These are phyloP conservation scores for Acronicta alni DNA, from an alignment of 2,888 invertebrate genomes.

Conservation along the genomic window DNA sequence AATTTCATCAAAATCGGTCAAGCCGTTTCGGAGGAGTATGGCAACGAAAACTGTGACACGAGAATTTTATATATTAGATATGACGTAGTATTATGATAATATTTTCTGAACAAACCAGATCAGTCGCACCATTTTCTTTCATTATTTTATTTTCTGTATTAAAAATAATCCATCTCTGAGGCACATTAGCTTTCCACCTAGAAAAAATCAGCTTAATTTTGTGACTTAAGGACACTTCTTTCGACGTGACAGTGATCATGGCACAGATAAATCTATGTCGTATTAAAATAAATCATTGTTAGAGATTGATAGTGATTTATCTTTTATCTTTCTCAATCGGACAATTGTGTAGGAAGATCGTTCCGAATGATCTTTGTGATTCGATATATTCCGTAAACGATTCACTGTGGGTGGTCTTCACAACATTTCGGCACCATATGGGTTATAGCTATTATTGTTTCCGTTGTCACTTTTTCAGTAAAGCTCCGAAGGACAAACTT, in stretches of 20 bases:
- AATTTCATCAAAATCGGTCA: no score
- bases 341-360: constrained; percentile 6
- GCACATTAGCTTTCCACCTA: no score
- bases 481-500: constrained; percentile 2
- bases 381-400: constrained; percentile 10
- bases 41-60: no score
- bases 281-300: background rate
- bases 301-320: constrained; percentile 12
- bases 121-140: no score
- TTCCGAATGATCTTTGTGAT: background rate
- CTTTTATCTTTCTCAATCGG: constrained; percentile 24
- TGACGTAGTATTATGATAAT: no score
- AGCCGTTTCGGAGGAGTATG: no score
- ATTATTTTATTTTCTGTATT: no score
- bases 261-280: background rate
- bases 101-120: no score
- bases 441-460: background rate
- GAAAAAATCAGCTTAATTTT: no score
- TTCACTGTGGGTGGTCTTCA: constrained; percentile 17
- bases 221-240: no score
- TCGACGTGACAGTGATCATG: background rate
- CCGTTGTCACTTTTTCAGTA: constrained; percentile 12
- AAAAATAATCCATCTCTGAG: no score
- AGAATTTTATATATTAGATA: no score
- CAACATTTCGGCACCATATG: constrained; percentile 12